These are phyloP conservation scores for Cactoblastis cactorum DNA, from an alignment of 2,888 invertebrate species.

Conservation along the genomic window DNA sequence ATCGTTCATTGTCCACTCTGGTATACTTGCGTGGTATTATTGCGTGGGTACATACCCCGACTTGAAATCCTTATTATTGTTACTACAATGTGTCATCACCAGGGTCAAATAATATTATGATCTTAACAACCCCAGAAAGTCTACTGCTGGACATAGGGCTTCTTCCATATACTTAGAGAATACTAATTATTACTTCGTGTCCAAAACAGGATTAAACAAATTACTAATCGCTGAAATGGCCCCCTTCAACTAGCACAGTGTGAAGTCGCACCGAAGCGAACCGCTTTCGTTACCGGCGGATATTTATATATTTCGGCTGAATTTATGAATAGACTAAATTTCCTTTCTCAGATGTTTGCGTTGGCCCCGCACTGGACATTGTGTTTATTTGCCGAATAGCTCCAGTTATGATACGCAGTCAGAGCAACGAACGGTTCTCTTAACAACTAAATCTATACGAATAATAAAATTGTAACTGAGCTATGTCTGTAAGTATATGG, in stretches of 20 bases:
- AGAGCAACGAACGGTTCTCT: background rate
- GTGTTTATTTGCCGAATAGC: background rate
- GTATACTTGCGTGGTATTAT: no score
- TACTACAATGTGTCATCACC: no score
- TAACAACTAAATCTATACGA: no score
- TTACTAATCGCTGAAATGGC: background rate
- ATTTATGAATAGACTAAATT: conserved; percentile 13
- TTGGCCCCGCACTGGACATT: background rate
- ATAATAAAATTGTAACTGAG: no score
- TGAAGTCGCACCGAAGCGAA: background rate
- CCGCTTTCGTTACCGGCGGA: conserved; percentile 6
- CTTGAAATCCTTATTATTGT: no score
- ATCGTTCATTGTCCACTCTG: no score
- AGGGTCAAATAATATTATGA: no score
- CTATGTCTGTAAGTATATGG: no score
- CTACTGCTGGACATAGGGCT: no score
- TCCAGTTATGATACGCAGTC: background rate
- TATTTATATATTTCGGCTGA: conserved; percentile 9
- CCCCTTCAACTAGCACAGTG: background rate
- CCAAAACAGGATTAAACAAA: background rate
- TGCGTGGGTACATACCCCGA: no score
- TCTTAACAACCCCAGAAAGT: no score
- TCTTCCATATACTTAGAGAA: no score
- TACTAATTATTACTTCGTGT: background rate
- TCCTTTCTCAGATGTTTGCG: conserved; percentile 9